Conservation (phyloP, 2,888 invertebrate genomes). For the Folsomia manolachei region DNA sequence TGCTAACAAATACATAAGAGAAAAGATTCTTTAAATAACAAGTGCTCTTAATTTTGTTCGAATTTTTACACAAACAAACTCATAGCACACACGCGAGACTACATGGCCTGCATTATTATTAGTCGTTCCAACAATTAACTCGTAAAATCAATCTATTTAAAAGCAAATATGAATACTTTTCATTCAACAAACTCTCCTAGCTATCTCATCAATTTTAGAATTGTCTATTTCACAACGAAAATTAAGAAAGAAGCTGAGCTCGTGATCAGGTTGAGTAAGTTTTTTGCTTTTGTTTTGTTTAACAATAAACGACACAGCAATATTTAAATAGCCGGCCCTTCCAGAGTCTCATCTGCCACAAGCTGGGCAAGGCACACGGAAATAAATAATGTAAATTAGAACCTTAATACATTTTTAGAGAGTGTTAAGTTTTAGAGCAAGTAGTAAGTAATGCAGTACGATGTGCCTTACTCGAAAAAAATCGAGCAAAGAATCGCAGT, state of each 20-base stretch:
- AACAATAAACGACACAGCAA: neutral
- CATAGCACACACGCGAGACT: neutral
- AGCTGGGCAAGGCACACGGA: constrained; percentile 44
- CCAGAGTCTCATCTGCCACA: constrained; percentile 6
- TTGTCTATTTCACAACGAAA: neutral
- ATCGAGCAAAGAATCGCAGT: neutral
- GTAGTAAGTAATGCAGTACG: constrained; percentile 15
- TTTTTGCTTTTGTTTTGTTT: neutral
- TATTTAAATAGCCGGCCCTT: constrained; percentile 1
- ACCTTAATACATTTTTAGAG: constrained; percentile 18
- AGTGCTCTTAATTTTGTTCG: constrained; percentile 16
- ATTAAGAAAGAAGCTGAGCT: constrained; percentile 19
- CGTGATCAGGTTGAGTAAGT: constrained; percentile 11
- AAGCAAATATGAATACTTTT: neutral
- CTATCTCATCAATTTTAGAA: neutral
- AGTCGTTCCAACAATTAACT: neutral
- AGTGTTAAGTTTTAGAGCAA: constrained; percentile 23
- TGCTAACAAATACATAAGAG: neutral
- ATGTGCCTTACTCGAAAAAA: neutral
- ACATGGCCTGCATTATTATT: constrained; percentile 27
- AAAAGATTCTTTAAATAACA: neutral
- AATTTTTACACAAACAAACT: constrained; percentile 14
- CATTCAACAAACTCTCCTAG: neutral
- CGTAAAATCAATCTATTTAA: neutral
- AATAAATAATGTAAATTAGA: constrained; percentile 35